These are phyloP conservation scores for Triplophysa siluroides DNA, from an alignment of 2,113 vertebrate species.

Conservation along the genomic window DNA sequence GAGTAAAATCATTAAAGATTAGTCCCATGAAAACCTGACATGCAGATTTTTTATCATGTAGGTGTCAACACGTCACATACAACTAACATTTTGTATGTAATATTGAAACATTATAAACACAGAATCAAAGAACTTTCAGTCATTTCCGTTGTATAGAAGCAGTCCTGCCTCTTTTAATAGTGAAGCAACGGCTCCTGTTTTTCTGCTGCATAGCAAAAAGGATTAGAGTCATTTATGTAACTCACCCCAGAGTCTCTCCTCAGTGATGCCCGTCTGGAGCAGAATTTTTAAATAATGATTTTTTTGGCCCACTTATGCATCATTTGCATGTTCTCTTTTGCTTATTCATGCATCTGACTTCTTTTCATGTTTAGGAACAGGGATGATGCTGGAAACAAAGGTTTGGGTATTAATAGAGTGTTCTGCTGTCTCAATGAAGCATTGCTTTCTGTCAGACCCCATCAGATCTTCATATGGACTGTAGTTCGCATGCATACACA, in stretches of 20 bases:
- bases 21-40: too few species aligned
- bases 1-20: background rate
- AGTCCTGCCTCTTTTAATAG: background rate
- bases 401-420: constrained; percentile 39
- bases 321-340: constrained; percentile 4
- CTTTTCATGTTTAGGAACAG: constrained; percentile 18
- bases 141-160: background rate
- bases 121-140: too few species aligned
- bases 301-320: constrained; percentile 21
- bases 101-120: background rate
- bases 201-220: constrained; percentile 33
- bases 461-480: constrained; percentile 43
- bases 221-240: constrained; percentile 44
- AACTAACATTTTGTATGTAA: background rate
- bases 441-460: constrained; percentile 32
- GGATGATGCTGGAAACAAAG: background rate
- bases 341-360: constrained; percentile 11
- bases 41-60: too few species aligned
- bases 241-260: constrained; percentile 14
- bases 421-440: constrained; percentile 39
- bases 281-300: constrained; percentile 19
- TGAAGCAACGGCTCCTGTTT: constrained; percentile 19
- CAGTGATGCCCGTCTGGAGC: constrained; percentile 16
- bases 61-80: too few species aligned
- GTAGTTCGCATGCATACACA: background rate